phyloP scores from a whole-genome alignment of 92 coral and sea anemone genomes.

The Phenganax marumi region DNA sequence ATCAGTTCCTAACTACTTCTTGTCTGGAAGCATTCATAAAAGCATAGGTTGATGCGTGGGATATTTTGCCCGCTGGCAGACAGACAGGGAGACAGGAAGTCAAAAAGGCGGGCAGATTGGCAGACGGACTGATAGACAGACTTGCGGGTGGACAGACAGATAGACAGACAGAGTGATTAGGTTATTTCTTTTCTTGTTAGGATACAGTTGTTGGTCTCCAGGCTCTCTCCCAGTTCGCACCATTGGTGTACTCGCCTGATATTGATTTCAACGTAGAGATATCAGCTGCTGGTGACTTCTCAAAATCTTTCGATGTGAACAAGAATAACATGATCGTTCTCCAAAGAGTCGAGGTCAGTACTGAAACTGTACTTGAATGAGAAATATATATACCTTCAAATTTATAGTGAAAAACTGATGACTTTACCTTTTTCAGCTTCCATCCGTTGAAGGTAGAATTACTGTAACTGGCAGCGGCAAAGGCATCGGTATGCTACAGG shows the following conservation, averaged over 20 bases:
- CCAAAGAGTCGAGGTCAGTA: constrained; percentile 68
- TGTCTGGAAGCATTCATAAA: too few species aligned
- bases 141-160: too few species aligned
- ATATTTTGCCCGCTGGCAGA: too few species aligned
- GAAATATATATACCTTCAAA: too few species aligned
- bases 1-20: too few species aligned
- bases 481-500: constrained; percentile 46
- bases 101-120: too few species aligned
- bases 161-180: background rate
- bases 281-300: constrained; percentile 58
- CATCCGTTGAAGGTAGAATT: constrained; percentile 23
- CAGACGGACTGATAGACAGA: too few species aligned
- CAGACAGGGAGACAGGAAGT: too few species aligned
- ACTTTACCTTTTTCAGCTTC: constrained; percentile 6
- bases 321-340: constrained; percentile 74
- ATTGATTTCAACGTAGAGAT: constrained; percentile 61
- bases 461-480: constrained; percentile 15
- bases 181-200: constrained; percentile 37
- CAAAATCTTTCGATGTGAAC: constrained; percentile 59
- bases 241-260: constrained; percentile 66
- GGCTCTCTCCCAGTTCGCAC: constrained; percentile 86
- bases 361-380: too few species aligned
- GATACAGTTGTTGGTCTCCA: constrained; percentile 94
- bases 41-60: too few species aligned
- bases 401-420: background rate